A percentile compares a stretch with the other conserved stretches of the same genome.
These are phyloP conservation scores for Drosophila pachea DNA, from an alignment of 1,140 invertebrate genomes.

Conservation along the genomic window DNA sequence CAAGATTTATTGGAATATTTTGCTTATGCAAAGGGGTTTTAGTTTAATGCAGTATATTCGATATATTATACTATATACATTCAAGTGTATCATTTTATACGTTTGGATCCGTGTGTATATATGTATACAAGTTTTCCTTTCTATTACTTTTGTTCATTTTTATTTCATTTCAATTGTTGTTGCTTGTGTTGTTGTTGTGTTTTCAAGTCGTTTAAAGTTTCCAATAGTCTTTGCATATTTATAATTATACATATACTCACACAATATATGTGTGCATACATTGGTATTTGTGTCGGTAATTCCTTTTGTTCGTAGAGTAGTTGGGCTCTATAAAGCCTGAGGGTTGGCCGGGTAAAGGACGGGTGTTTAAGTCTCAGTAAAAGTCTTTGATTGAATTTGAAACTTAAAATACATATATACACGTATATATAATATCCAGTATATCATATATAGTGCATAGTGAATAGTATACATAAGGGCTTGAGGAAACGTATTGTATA, in stretches of 20 bases:
- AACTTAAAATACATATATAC: conserved; percentile 40
- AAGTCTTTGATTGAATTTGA: conserved; percentile 36
- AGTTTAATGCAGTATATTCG: not conserved
- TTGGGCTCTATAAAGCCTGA: conserved; percentile 19
- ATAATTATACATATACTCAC: conserved; percentile 8
- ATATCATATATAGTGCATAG: not conserved
- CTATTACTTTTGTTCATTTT: conserved; percentile 19
- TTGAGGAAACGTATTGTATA: conserved; percentile 1
- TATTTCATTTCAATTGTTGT: not conserved
- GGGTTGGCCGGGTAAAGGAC: conserved; percentile 40
- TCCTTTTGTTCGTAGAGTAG: conserved; percentile 25
- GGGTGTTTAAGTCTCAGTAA: conserved; percentile 38
- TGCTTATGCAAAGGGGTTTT: not conserved
- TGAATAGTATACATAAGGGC: too few species aligned
- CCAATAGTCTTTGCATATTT: conserved; percentile 23
- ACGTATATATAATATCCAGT: not conserved
- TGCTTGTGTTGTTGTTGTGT: conserved; percentile 5
- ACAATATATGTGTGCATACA: conserved; percentile 8
- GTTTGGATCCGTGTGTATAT: conserved; percentile 14
- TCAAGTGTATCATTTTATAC: conserved; percentile 4
- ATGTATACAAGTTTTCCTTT: conserved; percentile 4
- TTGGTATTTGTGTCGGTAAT: conserved; percentile 5
- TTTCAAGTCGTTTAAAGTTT: conserved; percentile 26
- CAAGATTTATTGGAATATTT: conserved; percentile 2
- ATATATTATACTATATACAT: conserved; percentile 3